Evolutionary conservation across 2,888 invertebrate species (phyloP), one percentile per base, ranked within the genome.

Genomic region (Polymixis flavicincta): DNA sequence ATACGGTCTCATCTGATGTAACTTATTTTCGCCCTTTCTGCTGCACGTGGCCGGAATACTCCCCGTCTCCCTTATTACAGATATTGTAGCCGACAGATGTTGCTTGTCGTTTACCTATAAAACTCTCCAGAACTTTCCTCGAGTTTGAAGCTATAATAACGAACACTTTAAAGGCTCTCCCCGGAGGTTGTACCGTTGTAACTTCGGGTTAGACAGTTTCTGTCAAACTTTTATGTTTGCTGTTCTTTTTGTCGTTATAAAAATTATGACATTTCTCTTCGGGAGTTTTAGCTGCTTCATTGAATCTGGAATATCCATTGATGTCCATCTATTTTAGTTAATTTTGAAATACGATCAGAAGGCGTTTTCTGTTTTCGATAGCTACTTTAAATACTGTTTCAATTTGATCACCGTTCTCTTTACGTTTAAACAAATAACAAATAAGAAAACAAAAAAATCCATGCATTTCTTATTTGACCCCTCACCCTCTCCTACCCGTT

Each of bases 11-110:
- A 71, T 87, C 72, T 77, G 74, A 74, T 80, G 66, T 77, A 82
- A 79, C 69, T 74, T 89, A 85, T 86, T 88, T 85, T 83, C 77
- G 76, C 61, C 74, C 67, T 72, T 75, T 63, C 54, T 70, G 63
- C 63, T 78, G 61, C 76, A 76, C 78, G 71, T 82, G 85, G 70
- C 60, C 61, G 60, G 83, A 79, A 86, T 83, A 80, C 71, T 66
- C 65, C 78, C 76, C 73, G 72, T 74, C 83, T 83, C 78, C 80
- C 84, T 85, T 87, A 84, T 84, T 80, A 71, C 74, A 80, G 83
- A 86, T 88, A 88, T 90, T 81, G 81, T 85, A 78, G 74, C 67
- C 76, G 82, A 82, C 90, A 92, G 89, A 89, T 92, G 91, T 84
- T 88, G 74, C 89, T 85, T 86, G 81, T 87, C 85, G 78, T 87